A percentile compares a stretch with the other conserved stretches of the same genome.
phyloP scores from a whole-genome alignment of 1,140 invertebrate species.

The Oncopodura yosiiana region DNA sequence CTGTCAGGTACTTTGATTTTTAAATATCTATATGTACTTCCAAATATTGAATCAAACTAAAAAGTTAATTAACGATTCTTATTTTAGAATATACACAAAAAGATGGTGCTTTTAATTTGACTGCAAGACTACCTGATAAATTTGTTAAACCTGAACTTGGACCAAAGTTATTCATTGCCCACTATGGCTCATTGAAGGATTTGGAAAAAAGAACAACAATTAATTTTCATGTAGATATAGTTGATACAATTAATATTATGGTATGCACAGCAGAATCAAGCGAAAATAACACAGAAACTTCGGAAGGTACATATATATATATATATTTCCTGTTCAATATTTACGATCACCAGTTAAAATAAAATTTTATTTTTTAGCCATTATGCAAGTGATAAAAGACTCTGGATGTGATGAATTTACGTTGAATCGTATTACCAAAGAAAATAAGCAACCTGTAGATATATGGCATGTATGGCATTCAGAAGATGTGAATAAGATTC shows the following conservation, averaged over 20 bases:
- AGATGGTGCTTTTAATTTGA: slow-evolving; percentile 78
- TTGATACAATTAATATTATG: slow-evolving; percentile 96
- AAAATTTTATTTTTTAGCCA: slow-evolving; percentile 9
- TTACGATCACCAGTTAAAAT: slow-evolving; percentile 2
- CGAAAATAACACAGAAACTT: slow-evolving; percentile 55
- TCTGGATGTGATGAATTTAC: slow-evolving; percentile 85
- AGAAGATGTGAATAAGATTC: slow-evolving; percentile 87
- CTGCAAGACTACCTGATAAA: slow-evolving; percentile 78
- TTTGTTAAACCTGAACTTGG: slow-evolving; percentile 92
- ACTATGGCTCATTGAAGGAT: slow-evolving; percentile 75
- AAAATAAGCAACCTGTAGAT: slow-evolving; percentile 74
- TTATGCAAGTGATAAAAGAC: slow-evolving; percentile 63
- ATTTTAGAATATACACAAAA: slow-evolving; percentile 83
- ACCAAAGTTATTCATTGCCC: slow-evolving; percentile 96
- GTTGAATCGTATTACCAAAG: slow-evolving; percentile 64
- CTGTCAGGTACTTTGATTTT: too few relatives aligned
- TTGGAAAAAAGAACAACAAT: slow-evolving; percentile 81
- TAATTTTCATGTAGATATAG: slow-evolving; percentile 95
- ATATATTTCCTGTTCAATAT: background rate
- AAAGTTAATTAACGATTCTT: too few relatives aligned
- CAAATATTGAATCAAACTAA: too few relatives aligned
- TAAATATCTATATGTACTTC: too few relatives aligned
- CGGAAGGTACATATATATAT: slow-evolving; percentile 42
- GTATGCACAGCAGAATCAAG: slow-evolving; percentile 87
- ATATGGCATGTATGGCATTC: slow-evolving; percentile 96